Percentiles rank a stretch among this genome's conserved stretches.
Conservation (phyloP, 2,113 vertebrate species). For the Pituophis catenifer region DNA sequence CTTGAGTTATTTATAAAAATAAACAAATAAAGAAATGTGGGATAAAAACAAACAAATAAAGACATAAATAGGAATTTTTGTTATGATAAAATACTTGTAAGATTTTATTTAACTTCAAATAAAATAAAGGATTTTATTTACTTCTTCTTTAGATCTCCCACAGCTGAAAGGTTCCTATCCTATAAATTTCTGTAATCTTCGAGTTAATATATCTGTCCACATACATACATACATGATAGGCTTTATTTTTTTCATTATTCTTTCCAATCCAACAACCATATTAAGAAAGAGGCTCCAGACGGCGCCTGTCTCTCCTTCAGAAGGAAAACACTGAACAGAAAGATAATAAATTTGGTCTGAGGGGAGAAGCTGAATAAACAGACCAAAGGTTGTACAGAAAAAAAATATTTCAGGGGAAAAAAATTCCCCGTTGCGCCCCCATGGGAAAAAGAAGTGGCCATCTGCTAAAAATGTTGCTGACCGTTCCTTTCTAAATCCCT, state of each 20-base stretch:
- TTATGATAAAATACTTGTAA: background rate
- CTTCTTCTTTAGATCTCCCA: background rate
- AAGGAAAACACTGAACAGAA: background rate
- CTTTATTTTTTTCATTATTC: background rate
- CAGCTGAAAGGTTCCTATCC: background rate
- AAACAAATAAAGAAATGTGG: no score
- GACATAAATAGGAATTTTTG: no score
- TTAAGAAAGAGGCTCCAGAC: background rate
- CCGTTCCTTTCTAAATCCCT: background rate
- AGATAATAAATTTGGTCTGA: background rate
- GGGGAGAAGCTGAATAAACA: background rate
- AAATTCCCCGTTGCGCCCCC: background rate
- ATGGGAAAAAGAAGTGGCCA: background rate
- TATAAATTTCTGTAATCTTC: background rate
- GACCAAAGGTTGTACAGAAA: background rate
- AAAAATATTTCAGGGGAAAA: background rate
- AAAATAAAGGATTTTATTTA: background rate
- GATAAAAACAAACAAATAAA: no score
- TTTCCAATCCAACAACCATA: background rate
- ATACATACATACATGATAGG: background rate
- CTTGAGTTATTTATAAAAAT: background rate
- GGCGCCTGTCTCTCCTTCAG: background rate
- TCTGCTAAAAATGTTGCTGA: background rate
- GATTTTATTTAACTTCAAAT: background rate
- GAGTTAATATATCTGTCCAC: background rate